These are phyloP conservation scores for Bombus sibiricus DNA, from an alignment of 1,140 invertebrate genomes.

Conservation along the genomic window DNA sequence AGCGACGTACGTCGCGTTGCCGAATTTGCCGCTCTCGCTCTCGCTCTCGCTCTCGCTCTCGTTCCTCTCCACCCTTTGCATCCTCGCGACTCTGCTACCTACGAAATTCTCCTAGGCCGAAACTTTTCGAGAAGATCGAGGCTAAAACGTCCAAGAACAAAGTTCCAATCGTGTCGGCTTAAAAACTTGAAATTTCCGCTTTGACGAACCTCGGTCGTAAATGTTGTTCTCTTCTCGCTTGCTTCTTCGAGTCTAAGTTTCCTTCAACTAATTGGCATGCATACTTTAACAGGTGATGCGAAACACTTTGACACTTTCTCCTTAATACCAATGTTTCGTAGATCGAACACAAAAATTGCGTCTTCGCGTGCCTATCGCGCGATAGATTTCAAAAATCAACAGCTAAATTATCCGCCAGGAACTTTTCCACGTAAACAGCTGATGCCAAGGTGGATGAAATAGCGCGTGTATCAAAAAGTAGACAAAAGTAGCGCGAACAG, in stretches of 20 bases:
- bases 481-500: no score
- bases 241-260: not conserved
- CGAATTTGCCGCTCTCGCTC: conserved; percentile 59
- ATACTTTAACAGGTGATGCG: no score
- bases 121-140: conserved; percentile 30
- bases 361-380: no score
- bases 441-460: no score
- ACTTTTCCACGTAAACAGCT: fast-evolving
- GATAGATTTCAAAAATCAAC: no score
- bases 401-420: no score
- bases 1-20: conserved; percentile 58
- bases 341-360: no score
- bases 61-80: not conserved
- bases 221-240: not conserved
- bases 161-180: conserved; percentile 12
- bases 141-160: conserved; percentile 26
- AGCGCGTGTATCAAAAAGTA: no score
- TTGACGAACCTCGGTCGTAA: not conserved
- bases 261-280: not conserved
- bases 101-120: conserved; percentile 4
- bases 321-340: no score
- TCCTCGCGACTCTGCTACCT: not conserved
- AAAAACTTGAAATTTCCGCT: conserved; percentile 19
- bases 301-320: no score
- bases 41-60: conserved; percentile 4